A percentile compares a stretch with the other conserved stretches of the same genome.
Evolutionary conservation across 2,888 invertebrate species (phyloP).

Genomic region (Gibbula magus): DNA sequence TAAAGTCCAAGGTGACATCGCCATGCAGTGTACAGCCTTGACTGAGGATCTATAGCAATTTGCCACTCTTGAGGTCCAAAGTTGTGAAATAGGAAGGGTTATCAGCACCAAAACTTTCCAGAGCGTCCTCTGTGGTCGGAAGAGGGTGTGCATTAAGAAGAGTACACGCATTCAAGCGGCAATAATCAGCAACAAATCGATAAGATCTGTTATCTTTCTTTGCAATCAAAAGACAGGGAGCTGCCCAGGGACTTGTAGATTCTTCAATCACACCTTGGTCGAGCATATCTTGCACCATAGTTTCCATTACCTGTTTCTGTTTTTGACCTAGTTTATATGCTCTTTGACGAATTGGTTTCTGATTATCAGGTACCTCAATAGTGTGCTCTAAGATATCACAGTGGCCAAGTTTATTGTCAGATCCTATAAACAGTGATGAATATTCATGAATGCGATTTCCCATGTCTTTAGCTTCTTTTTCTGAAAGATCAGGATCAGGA

Average conservation of each 20-base stretch:
- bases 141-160: constrained; percentile 4
- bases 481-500: constrained; percentile 5
- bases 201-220: neutral
- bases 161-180: neutral
- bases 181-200: constrained; percentile 12
- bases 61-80: constrained; percentile 1
- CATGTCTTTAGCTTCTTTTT: neutral
- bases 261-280: constrained; percentile 11
- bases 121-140: neutral
- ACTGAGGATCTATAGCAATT: neutral
- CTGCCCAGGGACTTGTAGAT: constrained; percentile 3
- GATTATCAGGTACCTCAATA: neutral
- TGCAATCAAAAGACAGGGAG: constrained; percentile 7
- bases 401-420: constrained; percentile 2
- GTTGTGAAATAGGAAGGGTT: constrained; percentile 7
- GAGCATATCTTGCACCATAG: neutral
- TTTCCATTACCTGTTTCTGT: constrained; percentile 3
- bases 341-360: neutral
- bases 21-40: neutral
- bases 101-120: neutral
- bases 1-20: constrained; percentile 1
- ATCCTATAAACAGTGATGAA: neutral
- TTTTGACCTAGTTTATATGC: constrained; percentile 3
- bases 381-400: neutral
- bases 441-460: neutral